Percentiles rank a stretch among this genome's conserved stretches.
These are phyloP conservation scores for Ladona fulva DNA, from an alignment of 1,140 invertebrate species.

Conservation along the genomic window DNA sequence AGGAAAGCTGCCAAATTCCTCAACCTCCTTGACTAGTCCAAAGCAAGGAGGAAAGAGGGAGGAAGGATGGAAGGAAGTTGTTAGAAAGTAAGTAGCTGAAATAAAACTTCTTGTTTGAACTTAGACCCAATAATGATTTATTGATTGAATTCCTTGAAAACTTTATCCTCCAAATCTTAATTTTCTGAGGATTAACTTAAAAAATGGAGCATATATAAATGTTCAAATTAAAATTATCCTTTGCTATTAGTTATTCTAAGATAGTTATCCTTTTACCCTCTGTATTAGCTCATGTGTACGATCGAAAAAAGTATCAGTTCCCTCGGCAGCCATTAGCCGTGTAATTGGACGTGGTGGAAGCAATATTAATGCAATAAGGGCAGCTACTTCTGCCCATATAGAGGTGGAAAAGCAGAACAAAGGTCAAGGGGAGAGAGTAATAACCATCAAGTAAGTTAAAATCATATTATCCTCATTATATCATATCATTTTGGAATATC, in stretches of 20 bases:
- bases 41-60: constrained; percentile 69
- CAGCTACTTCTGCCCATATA: constrained; percentile 90
- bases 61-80: constrained; percentile 96
- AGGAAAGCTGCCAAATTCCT: constrained; percentile 29
- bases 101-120: too few species aligned
- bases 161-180: too few species aligned
- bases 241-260: too few species aligned
- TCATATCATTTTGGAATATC: too few species aligned
- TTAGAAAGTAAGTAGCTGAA: constrained; percentile 56
- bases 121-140: too few species aligned
- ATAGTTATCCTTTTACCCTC: too few species aligned
- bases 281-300: constrained; percentile 23
- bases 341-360: constrained; percentile 92
- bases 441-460: constrained; percentile 78
- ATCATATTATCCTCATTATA: too few species aligned
- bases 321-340: constrained; percentile 85
- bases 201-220: neutral
- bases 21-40: constrained; percentile 46
- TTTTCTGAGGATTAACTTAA: too few species aligned
- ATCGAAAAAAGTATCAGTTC: constrained; percentile 83
- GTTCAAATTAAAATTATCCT: too few species aligned
- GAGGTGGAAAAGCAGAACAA: constrained; percentile 96
- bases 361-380: constrained; percentile 94
- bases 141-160: too few species aligned
- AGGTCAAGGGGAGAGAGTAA: constrained; percentile 84